Evolutionary conservation across 2,113 vertebrate genomes (phyloP).

Genomic region (Rafetus swinhoei): DNA sequence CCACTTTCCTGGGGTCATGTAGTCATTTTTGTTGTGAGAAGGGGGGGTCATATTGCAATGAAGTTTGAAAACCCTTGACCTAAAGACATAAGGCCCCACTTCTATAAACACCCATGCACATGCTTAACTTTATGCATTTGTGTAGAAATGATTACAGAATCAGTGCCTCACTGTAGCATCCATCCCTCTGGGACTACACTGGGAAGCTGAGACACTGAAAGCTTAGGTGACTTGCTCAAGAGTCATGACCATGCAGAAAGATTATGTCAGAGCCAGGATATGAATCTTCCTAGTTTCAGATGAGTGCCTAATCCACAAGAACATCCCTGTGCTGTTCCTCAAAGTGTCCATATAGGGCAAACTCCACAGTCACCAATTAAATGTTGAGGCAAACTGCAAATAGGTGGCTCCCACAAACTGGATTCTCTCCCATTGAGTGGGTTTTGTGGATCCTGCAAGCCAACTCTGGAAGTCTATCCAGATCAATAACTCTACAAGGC

Average conservation of each 20-base stretch:
- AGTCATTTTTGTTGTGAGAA: too few species aligned
- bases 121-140: neutral
- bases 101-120: neutral
- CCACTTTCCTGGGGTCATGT: too few species aligned
- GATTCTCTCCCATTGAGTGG: neutral
- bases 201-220: neutral
- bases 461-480: neutral
- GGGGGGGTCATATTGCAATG: too few species aligned
- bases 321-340: neutral
- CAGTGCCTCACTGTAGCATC: neutral
- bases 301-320: fast-evolving
- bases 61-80: too few species aligned
- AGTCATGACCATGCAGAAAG: neutral
- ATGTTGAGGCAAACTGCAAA: neutral
- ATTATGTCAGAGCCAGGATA: fast-evolving
- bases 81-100: neutral
- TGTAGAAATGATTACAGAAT: neutral
- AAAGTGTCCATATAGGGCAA: fast-evolving
- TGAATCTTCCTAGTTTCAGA: neutral
- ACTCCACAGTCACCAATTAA: neutral
- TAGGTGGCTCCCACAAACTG: neutral
- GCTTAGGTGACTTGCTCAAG: neutral
- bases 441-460: neutral
- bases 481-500: conserved; percentile 14
- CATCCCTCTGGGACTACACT: neutral